Evolutionary conservation across 2,113 vertebrate species (phyloP), one percentile per base, ranked within the genome.

Genomic region (Gobiocypris rarus): DNA sequence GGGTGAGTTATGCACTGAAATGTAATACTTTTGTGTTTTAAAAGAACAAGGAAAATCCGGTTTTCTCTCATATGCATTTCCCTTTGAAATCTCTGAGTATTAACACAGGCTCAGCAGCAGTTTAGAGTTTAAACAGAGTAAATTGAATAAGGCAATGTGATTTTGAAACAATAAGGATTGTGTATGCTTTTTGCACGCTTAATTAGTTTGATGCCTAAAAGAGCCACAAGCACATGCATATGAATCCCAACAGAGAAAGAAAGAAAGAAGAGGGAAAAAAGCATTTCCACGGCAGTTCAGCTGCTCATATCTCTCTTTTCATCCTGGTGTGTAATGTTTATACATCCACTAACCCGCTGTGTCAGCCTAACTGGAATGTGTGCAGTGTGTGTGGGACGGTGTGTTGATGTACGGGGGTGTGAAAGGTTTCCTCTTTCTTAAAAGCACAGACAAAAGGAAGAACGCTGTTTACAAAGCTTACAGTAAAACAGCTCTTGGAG

Each of bases 291-390:
- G 75, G 85, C 79, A 31, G 48, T 56, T 54, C 79, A 81, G 45
- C 79, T 52, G 48, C 45, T 81, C 65, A n/a, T 54, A 81, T 81
- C 79, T 81, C 79, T 81, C 79, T 81, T 81, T 81, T 81, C 79
- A 81, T 81, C 79, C 79, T 31, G 48, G 79, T 81, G 65, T 81
- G 79, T 81, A 56, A 70, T 81, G 79, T 82, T 82, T 82, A 82
- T 82, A 54, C 80, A 82, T 82, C 80, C 80, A 71, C 80, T 56
- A 82, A 82, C 80, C 80, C 31, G 65, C 80, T 82, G 80, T 82
- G 80, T 82, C 48, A 82, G 80, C 80, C 80, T n/a, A 82, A 82
- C 80, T 71, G 80, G 80, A 82, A 82, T 82, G 80, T 70, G 80
- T 38, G 80, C 65, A 22, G 78, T 70, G 80, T 70, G 79, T 71